Base-by-base conservation (phyloP, 2,113 vertebrate species). In the Bubo bubo region DNA sequence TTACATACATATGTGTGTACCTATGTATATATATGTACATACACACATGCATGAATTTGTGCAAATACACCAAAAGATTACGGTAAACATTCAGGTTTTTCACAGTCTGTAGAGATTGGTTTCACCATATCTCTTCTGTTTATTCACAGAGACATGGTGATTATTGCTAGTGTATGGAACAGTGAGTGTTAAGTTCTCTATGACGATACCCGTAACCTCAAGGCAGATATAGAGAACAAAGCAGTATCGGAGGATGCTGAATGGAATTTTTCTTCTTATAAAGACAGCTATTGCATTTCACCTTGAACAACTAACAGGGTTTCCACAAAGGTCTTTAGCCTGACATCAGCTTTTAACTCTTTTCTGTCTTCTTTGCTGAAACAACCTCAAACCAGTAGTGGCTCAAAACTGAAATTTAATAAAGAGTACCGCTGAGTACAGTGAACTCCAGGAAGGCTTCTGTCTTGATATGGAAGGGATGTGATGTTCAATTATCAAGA, bases 1-100 rank as follows among this genome's bases (percentile, higher is more conserved):
- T 22, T 1, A 45, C 5, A 11, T 12, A 12, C 8, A 20, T 13
- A 49, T 9, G 3, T 26, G 10, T 59, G 19, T 28, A 47, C 8
- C 22, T 53, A 7, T 14, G 19, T 17, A 26, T 26, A 23, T 17
- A 37, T 28, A 27, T 19, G 5, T 77, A 12, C 14, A 2, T 39
- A 41, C 1, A n/a, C 1, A 2, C 2, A 3, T 1, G 1, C 18
- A 35, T 2, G 2, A 59, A 12, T 35, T 68, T 34, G 16, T 1
- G 3, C 18, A 50, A 52, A 4, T 22, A 19, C 14, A 43, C 14
- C 12, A 59, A 67, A 63, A 75, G 21, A 8, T 50, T 14, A 55
- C 19, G 83, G 19, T 14, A 89, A 76, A 72, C 2, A 32, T 41
- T 75, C 13, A 55, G 23, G 19, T 5, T 45, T 41, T 41, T 88